These are phyloP conservation scores for Chironomus tepperi DNA, from an alignment of 1,140 invertebrate species.

Conservation along the genomic window DNA sequence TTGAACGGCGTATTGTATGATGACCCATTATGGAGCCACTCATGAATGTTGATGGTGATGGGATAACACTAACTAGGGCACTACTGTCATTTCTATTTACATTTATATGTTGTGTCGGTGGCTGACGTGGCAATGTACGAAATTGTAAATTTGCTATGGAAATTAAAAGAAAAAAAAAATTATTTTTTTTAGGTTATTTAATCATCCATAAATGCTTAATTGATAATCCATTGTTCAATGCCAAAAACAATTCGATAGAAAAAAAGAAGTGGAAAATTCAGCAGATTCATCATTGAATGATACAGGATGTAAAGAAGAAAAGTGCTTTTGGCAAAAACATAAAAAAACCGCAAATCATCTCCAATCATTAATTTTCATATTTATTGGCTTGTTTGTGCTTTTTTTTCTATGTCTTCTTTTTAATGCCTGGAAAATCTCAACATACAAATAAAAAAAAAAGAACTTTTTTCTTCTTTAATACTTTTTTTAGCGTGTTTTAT, in stretches of 20 bases:
- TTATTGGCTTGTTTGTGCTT: conserved; percentile 21
- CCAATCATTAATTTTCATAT: conserved; percentile 23
- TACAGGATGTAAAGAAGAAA: not conserved
- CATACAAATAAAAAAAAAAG: not conserved
- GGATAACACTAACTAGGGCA: conserved; percentile 17
- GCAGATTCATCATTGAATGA: too few relatives aligned
- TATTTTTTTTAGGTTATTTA: not conserved
- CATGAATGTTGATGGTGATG: conserved; percentile 18
- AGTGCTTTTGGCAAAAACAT: not conserved
- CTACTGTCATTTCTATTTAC: conserved; percentile 18
- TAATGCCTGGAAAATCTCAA: not conserved
- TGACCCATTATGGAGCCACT: conserved; percentile 1
- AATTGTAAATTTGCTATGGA: conserved; percentile 18
- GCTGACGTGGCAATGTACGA: conserved; percentile 17
- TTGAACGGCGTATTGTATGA: conserved; percentile 4
- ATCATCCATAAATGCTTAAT: not conserved
- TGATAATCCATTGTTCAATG: not conserved
- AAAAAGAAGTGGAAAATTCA: not conserved
- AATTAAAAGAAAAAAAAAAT: not conserved
- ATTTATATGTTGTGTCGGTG: not conserved
- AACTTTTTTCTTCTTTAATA: not conserved
- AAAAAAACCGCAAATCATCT: conserved; percentile 19
- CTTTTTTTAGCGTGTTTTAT: too few relatives aligned
- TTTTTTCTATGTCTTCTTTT: not conserved
- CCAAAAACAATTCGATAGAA: not conserved